These are phyloP conservation scores for Diadophis punctatus DNA, from an alignment of 2,113 vertebrate genomes.

Conservation along the genomic window DNA sequence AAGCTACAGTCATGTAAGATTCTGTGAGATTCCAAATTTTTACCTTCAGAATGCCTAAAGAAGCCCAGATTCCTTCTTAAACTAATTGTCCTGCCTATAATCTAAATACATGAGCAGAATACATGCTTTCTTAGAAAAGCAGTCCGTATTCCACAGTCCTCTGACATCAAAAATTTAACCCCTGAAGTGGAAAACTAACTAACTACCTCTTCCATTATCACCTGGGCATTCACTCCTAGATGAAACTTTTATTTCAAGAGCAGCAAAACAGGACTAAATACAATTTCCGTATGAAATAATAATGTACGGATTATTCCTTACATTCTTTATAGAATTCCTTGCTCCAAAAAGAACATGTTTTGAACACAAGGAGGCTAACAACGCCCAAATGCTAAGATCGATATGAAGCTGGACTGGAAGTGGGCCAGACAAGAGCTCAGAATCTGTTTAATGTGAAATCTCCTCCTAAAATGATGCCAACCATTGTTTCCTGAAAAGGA, in stretches of 20 bases:
- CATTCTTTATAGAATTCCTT: not conserved
- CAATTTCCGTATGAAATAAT: not conserved
- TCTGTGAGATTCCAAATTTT: not conserved
- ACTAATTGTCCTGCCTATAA: not conserved
- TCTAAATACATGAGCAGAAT: not conserved
- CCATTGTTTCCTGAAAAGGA: not conserved
- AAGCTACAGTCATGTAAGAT: not conserved
- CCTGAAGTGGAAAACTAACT: not conserved
- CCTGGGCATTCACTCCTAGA: not conserved
- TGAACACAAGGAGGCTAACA: not conserved
- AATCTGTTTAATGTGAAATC: not conserved
- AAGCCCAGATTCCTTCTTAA: not conserved
- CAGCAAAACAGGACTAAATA: not conserved
- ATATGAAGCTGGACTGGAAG: not conserved
- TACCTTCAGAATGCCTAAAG: not conserved
- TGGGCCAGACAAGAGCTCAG: not conserved
- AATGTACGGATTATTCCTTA: not conserved
- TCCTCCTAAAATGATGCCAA: not conserved
- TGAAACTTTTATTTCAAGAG: not conserved
- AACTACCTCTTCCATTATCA: not conserved
- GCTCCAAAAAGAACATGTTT: not conserved
- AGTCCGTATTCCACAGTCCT: not conserved
- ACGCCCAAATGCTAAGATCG: not conserved
- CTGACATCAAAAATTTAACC: not conserved
- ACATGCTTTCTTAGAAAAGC: not conserved